phyloP scores from a whole-genome alignment of 2,113 vertebrate genomes.

The Sceloporus tristichus region DNA sequence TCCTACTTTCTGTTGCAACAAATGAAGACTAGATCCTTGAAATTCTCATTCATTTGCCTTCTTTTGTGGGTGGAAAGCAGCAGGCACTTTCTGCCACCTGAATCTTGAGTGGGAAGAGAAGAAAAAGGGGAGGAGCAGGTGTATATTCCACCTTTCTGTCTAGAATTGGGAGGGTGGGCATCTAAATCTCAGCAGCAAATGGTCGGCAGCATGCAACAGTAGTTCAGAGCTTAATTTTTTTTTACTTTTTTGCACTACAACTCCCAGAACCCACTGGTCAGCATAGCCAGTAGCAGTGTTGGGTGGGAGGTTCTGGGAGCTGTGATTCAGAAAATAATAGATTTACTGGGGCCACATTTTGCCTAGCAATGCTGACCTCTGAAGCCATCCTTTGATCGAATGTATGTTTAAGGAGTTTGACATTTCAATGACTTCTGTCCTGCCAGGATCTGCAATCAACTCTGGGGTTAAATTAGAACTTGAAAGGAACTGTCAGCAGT shows the following conservation, averaged over 20 bases:
- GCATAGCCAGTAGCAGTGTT: no score
- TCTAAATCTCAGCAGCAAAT: neutral
- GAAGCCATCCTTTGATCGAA: neutral
- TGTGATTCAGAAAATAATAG: neutral
- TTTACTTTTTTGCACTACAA: no score
- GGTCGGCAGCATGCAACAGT: neutral
- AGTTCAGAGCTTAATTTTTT: no score
- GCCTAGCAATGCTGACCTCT: neutral
- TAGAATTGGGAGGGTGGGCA: no score
- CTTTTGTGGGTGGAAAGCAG: neutral
- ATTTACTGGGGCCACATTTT: neutral
- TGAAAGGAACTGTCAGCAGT: no score
- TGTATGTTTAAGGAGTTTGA: neutral
- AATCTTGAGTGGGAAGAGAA: neutral
- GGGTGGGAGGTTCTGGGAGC: no score
- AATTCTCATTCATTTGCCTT: neutral
- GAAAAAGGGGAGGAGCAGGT: neutral
- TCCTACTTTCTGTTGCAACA: no score
- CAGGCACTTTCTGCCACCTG: no score
- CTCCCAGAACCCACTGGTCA: no score
- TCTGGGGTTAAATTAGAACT: no score
- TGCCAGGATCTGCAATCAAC: neutral
- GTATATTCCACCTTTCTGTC: neutral
- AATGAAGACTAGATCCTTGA: neutral
- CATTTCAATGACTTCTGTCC: neutral